Base-by-base conservation (phyloP, 2,797 vertebrate species). In the Carduelis carduelis region DNA sequence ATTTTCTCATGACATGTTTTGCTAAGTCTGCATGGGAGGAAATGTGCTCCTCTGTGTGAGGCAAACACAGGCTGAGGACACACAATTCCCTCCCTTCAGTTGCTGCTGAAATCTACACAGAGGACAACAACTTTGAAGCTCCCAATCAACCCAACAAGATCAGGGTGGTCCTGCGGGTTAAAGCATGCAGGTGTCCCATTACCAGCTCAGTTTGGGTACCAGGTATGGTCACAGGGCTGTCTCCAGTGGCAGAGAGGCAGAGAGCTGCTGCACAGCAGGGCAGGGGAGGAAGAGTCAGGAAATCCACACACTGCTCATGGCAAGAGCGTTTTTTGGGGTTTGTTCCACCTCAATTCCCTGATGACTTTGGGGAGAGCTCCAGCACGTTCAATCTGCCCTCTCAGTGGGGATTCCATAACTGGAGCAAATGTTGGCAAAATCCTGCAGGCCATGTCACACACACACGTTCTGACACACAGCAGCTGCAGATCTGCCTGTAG, bases 191-290 rank as follows among this genome's bases (percentile, higher is more conserved):
- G 8, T 70, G 22, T 44, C 34, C 55, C 2, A 0, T 12, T 1
- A 24, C 8, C 47, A 53, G 65, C 56, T n/a, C 74, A 39, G 68
- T 18, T 0, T 57, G 57, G 60, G 28, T n/a, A 39, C 32, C 1
- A 9, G 43, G 6, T 59, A 21, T 4, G 20, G 37, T 1, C 11
- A 21, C 12, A 27, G 41, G 17, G 19, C 1, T 21, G 2, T 63
- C 70, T 39, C 30, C 2, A 2, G 78, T 14, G 56, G 24, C 3
- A 22, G 39, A 41, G 39, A 41, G 34, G 66, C 50, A 57, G 52
- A 6, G 46, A 76, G 39, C 52, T 57, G 39, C 0, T 30, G 61
- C 49, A 35, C 44, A 59, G 30, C 11, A 27, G 52, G 3, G 64
- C 1, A 52, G 23, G 16, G 47, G 41, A 86, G 30, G 22, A 47